These are phyloP conservation scores for Cryptotis parvus DNA, from an alignment of 2,113 vertebrate genomes.

Conservation along the genomic window DNA sequence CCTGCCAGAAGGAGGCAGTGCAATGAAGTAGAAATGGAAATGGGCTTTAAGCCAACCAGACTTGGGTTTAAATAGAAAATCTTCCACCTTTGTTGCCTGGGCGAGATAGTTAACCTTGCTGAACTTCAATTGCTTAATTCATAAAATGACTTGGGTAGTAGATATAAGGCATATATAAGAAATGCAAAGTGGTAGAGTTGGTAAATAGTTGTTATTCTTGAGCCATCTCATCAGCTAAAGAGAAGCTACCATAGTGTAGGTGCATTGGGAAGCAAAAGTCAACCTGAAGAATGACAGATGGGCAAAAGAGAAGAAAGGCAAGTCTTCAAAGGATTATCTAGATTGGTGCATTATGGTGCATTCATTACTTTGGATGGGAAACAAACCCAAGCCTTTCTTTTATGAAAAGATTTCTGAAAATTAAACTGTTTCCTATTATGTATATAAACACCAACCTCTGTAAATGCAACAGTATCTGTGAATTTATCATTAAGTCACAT, in stretches of 20 bases:
- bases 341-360: neutral
- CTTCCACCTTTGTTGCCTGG: neutral
- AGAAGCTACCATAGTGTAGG: neutral
- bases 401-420: slow-evolving; percentile 22
- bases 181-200: neutral
- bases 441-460: neutral
- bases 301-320: neutral
- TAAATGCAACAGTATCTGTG: neutral
- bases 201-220: neutral
- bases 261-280: neutral
- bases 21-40: slow-evolving; percentile 33
- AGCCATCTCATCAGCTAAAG: neutral
- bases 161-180: neutral
- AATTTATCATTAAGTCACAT: slow-evolving; percentile 41
- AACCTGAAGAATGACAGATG: neutral
- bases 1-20: slow-evolving; percentile 34
- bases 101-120: slow-evolving; percentile 18
- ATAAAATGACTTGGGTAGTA: neutral
- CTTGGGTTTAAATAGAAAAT: slow-evolving; percentile 11
- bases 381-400: neutral
- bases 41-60: neutral
- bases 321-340: neutral
- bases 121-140: neutral
- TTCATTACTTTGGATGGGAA: neutral
- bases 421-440: slow-evolving; percentile 6